Conservation (phyloP, 2,797 vertebrate species). For the Prunella strophiata region DNA sequence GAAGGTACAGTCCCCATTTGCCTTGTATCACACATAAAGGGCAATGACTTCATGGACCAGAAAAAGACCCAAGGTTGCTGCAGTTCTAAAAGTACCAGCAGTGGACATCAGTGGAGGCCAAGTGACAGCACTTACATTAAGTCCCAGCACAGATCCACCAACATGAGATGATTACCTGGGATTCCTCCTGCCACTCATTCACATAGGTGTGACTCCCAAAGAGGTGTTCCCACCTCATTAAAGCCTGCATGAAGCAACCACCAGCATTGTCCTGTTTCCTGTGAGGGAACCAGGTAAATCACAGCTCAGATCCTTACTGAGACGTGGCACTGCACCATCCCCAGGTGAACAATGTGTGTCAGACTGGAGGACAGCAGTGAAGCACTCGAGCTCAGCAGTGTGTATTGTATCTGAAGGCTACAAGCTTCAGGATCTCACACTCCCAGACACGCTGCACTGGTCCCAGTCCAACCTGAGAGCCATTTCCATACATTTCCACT, state of each 20-base stretch:
- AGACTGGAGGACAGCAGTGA: neutral
- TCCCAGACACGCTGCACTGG: neutral
- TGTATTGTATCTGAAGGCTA: fast-evolving
- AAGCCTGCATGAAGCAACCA: neutral
- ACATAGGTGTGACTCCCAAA: neutral
- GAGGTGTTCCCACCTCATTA: neutral
- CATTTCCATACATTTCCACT: neutral
- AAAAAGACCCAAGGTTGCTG: neutral
- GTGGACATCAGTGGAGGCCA: neutral
- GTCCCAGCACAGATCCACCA: neutral
- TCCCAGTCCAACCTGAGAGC: neutral
- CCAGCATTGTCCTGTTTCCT: neutral
- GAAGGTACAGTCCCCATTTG: neutral
- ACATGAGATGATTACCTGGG: neutral
- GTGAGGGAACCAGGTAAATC: neutral
- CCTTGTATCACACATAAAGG: neutral
- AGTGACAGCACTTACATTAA: neutral
- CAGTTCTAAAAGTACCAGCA: neutral
- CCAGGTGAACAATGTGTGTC: neutral
- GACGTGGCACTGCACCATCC: neutral
- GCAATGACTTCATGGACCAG: neutral
- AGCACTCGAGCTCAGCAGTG: neutral
- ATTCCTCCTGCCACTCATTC: neutral
- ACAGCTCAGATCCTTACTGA: neutral
- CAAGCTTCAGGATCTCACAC: neutral